Base-by-base conservation (phyloP, 1,140 invertebrate genomes). In the Tribolium castaneum region DNA sequence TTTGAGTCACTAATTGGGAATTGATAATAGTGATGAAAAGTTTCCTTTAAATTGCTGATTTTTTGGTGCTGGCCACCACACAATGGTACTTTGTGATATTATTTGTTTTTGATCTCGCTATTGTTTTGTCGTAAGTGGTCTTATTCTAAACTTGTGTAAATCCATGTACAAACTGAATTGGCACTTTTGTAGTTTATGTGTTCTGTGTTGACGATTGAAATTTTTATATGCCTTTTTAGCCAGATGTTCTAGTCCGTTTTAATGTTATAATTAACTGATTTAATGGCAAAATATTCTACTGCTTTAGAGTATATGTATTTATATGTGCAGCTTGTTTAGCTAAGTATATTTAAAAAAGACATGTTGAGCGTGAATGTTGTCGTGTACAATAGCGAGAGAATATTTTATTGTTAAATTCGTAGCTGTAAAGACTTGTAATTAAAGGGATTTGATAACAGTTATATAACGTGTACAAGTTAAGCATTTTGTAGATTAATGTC, bases 381-480 rank as follows among this genome's bases (percentile, higher is more conserved):
- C 6, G 7, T 62, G n/a, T 12, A 35, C 3, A 35, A 35, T 35
- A 35, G 59, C 59, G 12, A 66, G 25, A 35, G 59, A 66, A 66
- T 66, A 66, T 66, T 73, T 39, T 73, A 56, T 35, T 49, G 52
- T 77, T 62, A 79, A 76, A 79, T 72, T 74, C 54, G 71, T 79
- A 77, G 75, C 71, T 72, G 62, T 70, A 76, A 76, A 76, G 49
- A 76, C 75, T 79, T 71, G 74, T 70, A 79, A 70, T 70, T 76
- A 79, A 70, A 52, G 12, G 45, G 39, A 56, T 56, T 73, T 51
- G 25, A 35, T 51, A 34, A 56, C 25, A 66, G 59, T 66, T 66
- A 66, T 66, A 14, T 34, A 35, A 34, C 10, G 19, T 66, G 59
- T 66, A 66, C 25, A 66, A 35, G 59, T 66, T 66, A 66, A 66